Percentiles rank a stretch among this genome's conserved stretches.
phyloP scores from a whole-genome alignment of 53 echinoderm and acorn worm genomes.

The Astropecten irregularis region DNA sequence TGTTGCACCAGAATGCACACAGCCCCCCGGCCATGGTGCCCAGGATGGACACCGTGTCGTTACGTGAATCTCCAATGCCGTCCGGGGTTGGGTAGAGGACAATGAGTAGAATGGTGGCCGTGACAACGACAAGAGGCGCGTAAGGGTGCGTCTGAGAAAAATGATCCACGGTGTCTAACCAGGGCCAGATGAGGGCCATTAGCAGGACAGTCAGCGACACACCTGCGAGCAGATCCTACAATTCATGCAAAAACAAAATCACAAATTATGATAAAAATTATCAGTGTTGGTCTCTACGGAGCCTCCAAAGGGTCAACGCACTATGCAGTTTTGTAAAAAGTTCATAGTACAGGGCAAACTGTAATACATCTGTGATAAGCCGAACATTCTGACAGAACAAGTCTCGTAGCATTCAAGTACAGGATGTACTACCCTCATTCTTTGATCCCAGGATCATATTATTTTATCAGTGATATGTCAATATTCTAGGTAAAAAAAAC shows the following conservation, averaged over 20 bases:
- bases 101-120: slow-evolving; percentile 52
- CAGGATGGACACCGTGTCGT: slow-evolving; percentile 79
- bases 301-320: too few species aligned
- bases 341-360: too few species aligned
- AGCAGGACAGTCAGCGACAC: slow-evolving; percentile 61
- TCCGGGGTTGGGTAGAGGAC: slow-evolving; percentile 75
- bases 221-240: slow-evolving; percentile 80
- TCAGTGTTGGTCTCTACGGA: neutral
- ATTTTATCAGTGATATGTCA: too few species aligned
- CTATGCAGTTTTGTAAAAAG: too few species aligned
- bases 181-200: slow-evolving; percentile 77
- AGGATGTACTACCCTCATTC: too few species aligned
- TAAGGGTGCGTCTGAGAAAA: slow-evolving; percentile 66
- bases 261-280: neutral
- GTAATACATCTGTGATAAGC: too few species aligned
- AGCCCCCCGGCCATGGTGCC: slow-evolving; percentile 64
- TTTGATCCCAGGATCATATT: too few species aligned
- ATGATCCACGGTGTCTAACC: slow-evolving; percentile 70
- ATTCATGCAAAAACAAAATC: neutral
- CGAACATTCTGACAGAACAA: too few species aligned
- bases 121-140: slow-evolving; percentile 55
- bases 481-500: too few species aligned
- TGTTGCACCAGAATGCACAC: slow-evolving; percentile 66
- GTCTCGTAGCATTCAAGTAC: too few species aligned
- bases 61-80: slow-evolving; percentile 68